Percentiles rank a stretch among this genome's conserved stretches.
Conservation (phyloP, 2,113 vertebrate genomes). For the Uria lomvia region DNA sequence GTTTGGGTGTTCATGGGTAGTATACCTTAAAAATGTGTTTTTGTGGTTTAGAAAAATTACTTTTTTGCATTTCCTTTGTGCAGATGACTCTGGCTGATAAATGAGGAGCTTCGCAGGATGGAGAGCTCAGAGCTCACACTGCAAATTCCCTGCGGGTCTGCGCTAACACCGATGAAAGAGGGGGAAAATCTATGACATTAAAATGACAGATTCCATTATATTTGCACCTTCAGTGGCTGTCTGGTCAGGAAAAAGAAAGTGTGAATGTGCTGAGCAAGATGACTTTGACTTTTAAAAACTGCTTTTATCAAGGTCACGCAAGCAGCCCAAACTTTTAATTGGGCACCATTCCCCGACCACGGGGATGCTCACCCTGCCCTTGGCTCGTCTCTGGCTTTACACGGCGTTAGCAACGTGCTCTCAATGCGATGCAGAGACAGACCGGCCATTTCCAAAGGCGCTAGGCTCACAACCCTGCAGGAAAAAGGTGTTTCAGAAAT, state of each 20-base stretch:
- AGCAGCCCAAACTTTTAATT: slow-evolving; percentile 59
- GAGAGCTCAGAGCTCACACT: neutral
- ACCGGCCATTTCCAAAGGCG: neutral
- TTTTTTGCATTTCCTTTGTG: neutral
- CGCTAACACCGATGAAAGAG: neutral
- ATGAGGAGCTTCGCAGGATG: neutral
- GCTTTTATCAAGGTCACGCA: slow-evolving; percentile 35
- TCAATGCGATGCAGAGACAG: accelerated
- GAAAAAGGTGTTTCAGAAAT: neutral
- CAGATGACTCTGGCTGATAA: neutral
- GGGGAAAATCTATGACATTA: slow-evolving; percentile 45
- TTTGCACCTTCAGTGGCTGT: slow-evolving; percentile 65
- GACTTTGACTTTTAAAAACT: slow-evolving; percentile 55
- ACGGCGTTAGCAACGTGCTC: accelerated
- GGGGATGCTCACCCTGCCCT: neutral
- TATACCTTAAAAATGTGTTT: neutral
- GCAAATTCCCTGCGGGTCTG: neutral
- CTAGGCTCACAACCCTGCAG: neutral
- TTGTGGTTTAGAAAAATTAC: neutral
- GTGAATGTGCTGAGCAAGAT: slow-evolving; percentile 67
- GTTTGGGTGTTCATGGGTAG: neutral
- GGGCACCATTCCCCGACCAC: neutral
- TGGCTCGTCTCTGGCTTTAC: neutral
- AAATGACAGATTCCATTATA: slow-evolving; percentile 64
- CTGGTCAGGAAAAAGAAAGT: slow-evolving; percentile 56